These are phyloP conservation scores for Laterallus jamaicensis DNA, from an alignment of 2,113 vertebrate species.

Conservation along the genomic window DNA sequence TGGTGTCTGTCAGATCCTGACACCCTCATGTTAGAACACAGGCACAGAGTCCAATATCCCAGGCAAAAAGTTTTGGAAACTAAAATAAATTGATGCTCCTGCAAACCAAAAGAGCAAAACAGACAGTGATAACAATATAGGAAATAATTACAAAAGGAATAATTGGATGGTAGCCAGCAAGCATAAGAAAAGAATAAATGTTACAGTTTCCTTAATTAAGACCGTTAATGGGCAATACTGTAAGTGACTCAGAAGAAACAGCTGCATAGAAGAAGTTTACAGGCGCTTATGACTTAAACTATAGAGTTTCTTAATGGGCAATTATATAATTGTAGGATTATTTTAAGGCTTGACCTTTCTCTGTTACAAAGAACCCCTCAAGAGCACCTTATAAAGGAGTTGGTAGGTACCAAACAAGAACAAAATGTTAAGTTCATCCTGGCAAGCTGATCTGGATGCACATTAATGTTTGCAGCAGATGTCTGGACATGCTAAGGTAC, in stretches of 20 bases:
- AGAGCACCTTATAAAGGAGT: neutral
- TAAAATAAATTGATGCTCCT: neutral
- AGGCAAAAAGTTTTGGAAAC: neutral
- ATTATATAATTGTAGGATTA: neutral
- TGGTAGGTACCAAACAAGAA: neutral
- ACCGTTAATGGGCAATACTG: neutral
- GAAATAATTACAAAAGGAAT: neutral
- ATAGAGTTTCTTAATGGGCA: neutral
- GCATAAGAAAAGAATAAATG: neutral
- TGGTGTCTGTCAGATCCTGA: neutral
- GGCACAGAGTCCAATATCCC: neutral
- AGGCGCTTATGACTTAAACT: neutral
- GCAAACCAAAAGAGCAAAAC: neutral
- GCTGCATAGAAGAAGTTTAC: neutral
- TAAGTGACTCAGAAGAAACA: neutral
- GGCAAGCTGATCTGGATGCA: neutral
- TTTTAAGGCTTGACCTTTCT: neutral
- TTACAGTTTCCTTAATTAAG: neutral
- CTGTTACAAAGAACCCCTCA: neutral
- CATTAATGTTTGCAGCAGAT: rapidly evolving
- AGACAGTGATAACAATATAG: neutral
- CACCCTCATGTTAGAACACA: rapidly evolving
- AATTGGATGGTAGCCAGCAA: neutral
- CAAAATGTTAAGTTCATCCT: neutral
- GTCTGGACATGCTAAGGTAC: rapidly evolving